Evolutionary conservation across 2,113 vertebrate species (phyloP).

Genomic region (Callospermophilus lateralis): DNA sequence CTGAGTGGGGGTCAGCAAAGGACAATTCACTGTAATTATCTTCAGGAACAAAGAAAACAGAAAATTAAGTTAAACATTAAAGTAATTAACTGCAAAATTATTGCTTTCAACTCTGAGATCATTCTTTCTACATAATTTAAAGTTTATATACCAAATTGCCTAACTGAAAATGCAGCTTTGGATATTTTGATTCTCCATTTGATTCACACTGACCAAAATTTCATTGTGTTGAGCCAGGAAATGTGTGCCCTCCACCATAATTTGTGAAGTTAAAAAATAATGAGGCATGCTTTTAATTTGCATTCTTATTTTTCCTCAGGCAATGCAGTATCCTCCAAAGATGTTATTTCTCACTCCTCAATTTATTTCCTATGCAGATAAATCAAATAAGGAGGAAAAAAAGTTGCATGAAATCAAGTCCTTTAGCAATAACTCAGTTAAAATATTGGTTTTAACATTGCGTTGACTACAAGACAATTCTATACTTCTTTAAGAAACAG

Average conservation of each 20-base stretch:
- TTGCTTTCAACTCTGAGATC: conserved; percentile 60
- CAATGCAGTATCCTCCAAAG: conserved; percentile 15
- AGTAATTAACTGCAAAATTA: conserved; percentile 62
- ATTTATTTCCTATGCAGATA: neutral
- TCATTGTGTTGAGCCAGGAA: neutral
- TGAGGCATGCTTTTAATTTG: conserved; percentile 43
- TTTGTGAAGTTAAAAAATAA: conserved; percentile 53
- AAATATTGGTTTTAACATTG: neutral
- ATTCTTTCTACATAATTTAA: conserved; percentile 54
- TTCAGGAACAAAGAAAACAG: conserved; percentile 17
- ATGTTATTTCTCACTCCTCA: neutral
- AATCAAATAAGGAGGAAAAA: neutral
- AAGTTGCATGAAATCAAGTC: neutral
- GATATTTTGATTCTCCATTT: neutral
- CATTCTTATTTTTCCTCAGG: neutral
- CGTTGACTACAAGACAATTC: neutral
- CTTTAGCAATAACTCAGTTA: neutral
- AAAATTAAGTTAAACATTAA: conserved; percentile 69
- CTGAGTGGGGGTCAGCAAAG: neutral
- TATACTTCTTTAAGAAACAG: conserved; percentile 1
- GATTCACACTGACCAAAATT: conserved; percentile 25
- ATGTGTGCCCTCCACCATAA: conserved; percentile 33
- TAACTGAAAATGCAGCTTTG: conserved; percentile 40
- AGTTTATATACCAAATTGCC: conserved; percentile 15
- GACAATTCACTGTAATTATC: conserved; percentile 23